phyloP scores from a whole-genome alignment of 2,888 invertebrate species.

The Apoderus coryli region DNA sequence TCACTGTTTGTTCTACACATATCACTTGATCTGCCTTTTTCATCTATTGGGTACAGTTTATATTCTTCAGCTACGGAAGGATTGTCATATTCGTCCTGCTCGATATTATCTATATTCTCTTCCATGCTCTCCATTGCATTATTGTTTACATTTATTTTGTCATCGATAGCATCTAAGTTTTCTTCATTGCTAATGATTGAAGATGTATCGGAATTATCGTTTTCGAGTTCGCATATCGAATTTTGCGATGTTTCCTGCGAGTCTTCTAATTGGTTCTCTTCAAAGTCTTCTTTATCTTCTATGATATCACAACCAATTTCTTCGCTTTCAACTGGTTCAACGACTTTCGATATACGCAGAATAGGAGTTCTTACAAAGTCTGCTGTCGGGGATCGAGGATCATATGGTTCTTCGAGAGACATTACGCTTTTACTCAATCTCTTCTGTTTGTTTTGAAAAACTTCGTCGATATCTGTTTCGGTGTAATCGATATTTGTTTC shows the following conservation, averaged over 20 bases:
- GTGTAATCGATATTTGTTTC: constrained; percentile 48
- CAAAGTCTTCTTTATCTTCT: not conserved
- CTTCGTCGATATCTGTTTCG: constrained; percentile 34
- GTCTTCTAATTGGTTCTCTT: not conserved
- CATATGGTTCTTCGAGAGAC: too few relatives aligned
- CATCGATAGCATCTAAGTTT: not conserved
- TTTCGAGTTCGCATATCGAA: too few relatives aligned
- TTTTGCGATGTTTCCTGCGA: too few relatives aligned
- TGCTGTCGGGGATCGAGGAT: constrained; percentile 40
- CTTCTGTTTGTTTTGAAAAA: constrained; percentile 19
- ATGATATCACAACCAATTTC: constrained; percentile 1
- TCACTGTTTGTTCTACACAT: too few relatives aligned
- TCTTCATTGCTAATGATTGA: not conserved
- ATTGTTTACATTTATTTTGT: not conserved
- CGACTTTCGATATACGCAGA: constrained; percentile 15
- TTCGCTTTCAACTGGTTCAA: constrained; percentile 5
- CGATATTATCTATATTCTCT: not conserved
- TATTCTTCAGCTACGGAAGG: too few relatives aligned
- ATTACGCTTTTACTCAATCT: constrained; percentile 6
- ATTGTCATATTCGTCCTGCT: too few relatives aligned
- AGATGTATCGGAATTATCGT: too few relatives aligned
- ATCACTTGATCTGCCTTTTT: too few relatives aligned
- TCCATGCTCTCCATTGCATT: not conserved
- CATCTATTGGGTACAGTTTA: too few relatives aligned
- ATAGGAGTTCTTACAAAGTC: constrained; percentile 42